These are phyloP conservation scores for Cassiopea xamachana DNA, from an alignment of 30 jellyfish, hydroid and myxozoan species.

Conservation along the genomic window DNA sequence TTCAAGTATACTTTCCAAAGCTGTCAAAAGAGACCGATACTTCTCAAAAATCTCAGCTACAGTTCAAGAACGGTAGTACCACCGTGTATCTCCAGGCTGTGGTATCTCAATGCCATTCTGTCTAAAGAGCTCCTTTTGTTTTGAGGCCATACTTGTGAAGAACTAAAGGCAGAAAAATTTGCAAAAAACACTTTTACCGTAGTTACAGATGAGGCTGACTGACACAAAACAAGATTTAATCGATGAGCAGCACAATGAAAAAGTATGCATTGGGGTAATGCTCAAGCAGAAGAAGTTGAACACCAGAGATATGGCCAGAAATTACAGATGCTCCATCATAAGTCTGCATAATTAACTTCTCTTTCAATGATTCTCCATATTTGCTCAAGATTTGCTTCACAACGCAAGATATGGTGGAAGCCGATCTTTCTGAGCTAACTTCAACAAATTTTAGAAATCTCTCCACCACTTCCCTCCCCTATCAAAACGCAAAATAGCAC, in stretches of 20 bases:
- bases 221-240: too few relatives aligned
- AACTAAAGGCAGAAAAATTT: background rate
- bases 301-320: constrained; percentile 23
- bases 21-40: background rate
- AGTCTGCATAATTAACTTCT: constrained; percentile 49
- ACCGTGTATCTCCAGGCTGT: constrained; percentile 7
- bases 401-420: constrained; percentile 21
- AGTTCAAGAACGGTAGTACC: constrained; percentile 59
- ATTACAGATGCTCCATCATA: constrained; percentile 32
- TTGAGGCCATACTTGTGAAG: constrained; percentile 37
- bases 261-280: constrained; percentile 22
- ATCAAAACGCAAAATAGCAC: constrained; percentile 39
- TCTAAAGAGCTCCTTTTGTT: constrained; percentile 18
- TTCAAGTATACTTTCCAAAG: constrained; percentile 39
- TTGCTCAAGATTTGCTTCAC: constrained; percentile 7
- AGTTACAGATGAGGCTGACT: too few relatives aligned
- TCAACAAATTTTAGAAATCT: constrained; percentile 40
- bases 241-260: too few relatives aligned
- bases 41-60: constrained; percentile 23
- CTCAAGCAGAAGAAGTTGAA: constrained; percentile 44
- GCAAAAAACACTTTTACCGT: too few relatives aligned
- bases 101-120: too few relatives aligned
- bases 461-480: constrained; percentile 27
- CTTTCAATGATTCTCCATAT: background rate
- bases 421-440: background rate